Evolutionary conservation across 2,888 invertebrate genomes (phyloP).

Genomic region (Galeopsomyia nigrocyanea): DNA sequence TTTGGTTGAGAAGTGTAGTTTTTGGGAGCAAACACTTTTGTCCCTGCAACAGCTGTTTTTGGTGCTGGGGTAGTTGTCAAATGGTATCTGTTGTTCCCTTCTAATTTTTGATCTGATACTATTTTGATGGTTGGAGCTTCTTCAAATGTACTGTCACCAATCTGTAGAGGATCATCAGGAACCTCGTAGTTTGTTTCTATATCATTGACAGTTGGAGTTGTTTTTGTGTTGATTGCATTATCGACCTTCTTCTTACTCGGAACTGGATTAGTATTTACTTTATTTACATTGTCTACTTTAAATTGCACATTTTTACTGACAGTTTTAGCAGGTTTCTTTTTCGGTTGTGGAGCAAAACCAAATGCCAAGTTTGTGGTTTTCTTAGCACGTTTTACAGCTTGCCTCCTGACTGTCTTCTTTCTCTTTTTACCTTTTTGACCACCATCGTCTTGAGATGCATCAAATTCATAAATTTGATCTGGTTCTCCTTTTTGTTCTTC

Average conservation of each 20-base stretch:
- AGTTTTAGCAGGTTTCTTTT: slow-evolving; percentile 28
- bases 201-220: background rate
- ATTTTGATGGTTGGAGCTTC: slow-evolving; percentile 44
- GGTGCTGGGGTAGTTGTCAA: slow-evolving; percentile 36
- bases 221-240: background rate
- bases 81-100: slow-evolving; percentile 32
- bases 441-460: slow-evolving; percentile 42
- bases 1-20: slow-evolving; percentile 37
- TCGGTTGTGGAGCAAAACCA: background rate
- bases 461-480: slow-evolving; percentile 45
- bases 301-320: slow-evolving; percentile 13
- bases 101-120: slow-evolving; percentile 33
- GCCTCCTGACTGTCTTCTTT: slow-evolving; percentile 33
- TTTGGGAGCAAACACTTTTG: slow-evolving; percentile 43
- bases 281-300: slow-evolving; percentile 2
- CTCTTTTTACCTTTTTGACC: slow-evolving; percentile 29
- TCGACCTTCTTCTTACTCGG: background rate
- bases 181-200: background rate
- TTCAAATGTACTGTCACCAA: slow-evolving; percentile 30
- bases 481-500: slow-evolving; percentile 38
- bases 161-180: background rate
- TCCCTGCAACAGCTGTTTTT: slow-evolving; percentile 38
- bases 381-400: slow-evolving; percentile 30
- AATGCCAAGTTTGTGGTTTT: background rate
- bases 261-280: background rate